A percentile compares a stretch with the other conserved stretches of the same genome.
Evolutionary conservation across 1,140 invertebrate species (phyloP).

Genomic region (Panagrolaimus sp.): DNA sequence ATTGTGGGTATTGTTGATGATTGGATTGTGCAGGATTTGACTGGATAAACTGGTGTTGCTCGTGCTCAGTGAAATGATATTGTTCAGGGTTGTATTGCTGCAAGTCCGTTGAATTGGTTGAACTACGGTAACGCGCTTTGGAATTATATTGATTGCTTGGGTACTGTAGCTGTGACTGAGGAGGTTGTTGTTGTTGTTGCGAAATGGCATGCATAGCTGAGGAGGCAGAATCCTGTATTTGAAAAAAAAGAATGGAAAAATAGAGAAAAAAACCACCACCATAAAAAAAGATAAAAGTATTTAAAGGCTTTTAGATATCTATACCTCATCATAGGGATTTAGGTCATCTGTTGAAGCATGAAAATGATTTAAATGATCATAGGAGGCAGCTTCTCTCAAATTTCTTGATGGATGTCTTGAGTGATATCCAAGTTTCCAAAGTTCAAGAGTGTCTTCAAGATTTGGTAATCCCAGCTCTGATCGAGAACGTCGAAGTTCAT

Average conservation of each 20-base stretch:
- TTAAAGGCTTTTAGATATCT: background rate
- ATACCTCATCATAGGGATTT: background rate
- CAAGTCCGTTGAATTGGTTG: background rate
- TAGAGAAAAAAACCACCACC: background rate
- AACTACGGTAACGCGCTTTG: background rate
- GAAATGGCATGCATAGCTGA: too few relatives aligned
- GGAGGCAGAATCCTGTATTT: too few relatives aligned
- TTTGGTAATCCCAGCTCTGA: conserved; percentile 1
- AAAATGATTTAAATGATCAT: background rate
- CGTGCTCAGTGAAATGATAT: background rate
- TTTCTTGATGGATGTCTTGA: background rate
- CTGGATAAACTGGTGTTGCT: conserved; percentile 12
- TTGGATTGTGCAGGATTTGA: background rate
- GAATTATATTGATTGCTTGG: conserved; percentile 1
- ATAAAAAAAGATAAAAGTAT: background rate
- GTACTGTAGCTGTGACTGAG: background rate
- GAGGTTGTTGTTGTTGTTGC: too few relatives aligned
- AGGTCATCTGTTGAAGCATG: background rate
- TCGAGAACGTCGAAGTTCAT: conserved; percentile 2
- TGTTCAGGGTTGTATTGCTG: background rate
- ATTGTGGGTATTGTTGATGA: background rate
- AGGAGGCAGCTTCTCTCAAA: background rate
- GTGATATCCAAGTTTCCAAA: background rate
- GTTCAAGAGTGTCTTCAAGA: conserved; percentile 4
- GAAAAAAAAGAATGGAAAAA: background rate